phyloP scores from a whole-genome alignment of 2,888 invertebrate genomes.

The Dione vanillae region DNA sequence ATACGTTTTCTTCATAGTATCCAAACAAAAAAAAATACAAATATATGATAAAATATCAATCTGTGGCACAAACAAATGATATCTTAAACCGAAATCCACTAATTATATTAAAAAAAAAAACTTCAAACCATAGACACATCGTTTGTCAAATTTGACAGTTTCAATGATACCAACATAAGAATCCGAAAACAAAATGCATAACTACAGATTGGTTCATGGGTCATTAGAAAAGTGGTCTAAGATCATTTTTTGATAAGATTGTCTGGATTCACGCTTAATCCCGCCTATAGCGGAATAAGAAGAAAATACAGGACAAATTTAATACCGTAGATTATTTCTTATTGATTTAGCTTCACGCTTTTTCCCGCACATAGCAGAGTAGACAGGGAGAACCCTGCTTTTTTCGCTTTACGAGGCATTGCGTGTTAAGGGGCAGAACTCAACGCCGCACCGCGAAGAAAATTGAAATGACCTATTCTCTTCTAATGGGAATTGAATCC shows the following conservation, averaged over 20 bases:
- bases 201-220: constrained; percentile 18
- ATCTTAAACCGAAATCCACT: constrained; percentile 4
- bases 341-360: too few relatives aligned
- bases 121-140: constrained; percentile 6
- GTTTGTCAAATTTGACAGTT: constrained; percentile 31
- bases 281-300: neutral
- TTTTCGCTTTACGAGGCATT: too few relatives aligned
- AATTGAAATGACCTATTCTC: too few relatives aligned
- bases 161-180: constrained; percentile 22
- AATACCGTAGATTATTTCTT: too few relatives aligned
- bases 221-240: neutral
- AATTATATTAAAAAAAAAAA: constrained; percentile 9
- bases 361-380: too few relatives aligned
- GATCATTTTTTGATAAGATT: neutral
- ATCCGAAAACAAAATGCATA: constrained; percentile 6
- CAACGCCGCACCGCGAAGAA: too few relatives aligned
- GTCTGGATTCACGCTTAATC: neutral
- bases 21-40: neutral
- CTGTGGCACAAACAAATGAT: constrained; percentile 16
- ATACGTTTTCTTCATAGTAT: neutral
- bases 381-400: too few relatives aligned
- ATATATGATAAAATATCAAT: constrained; percentile 15
- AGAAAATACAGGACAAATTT: too few relatives aligned
- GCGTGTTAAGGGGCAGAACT: too few relatives aligned
- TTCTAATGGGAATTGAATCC: too few relatives aligned